A percentile compares a stretch with the other conserved stretches of the same genome.
These are phyloP conservation scores for Serripes groenlandicus DNA, from an alignment of 2,888 invertebrate species.

Conservation along the genomic window DNA sequence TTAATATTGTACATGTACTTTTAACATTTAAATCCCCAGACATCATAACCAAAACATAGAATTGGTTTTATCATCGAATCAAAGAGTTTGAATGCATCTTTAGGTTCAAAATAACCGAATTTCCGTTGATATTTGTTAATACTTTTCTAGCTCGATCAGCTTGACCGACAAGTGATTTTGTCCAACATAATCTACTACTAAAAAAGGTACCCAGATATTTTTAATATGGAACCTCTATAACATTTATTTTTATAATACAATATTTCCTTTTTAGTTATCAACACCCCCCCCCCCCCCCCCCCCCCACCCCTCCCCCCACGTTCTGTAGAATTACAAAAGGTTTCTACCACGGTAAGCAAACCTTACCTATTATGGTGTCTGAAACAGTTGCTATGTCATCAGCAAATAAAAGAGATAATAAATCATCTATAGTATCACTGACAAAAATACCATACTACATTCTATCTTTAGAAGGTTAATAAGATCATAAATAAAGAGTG, in stretches of 20 bases:
- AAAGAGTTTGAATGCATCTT: slow-evolving; percentile 5
- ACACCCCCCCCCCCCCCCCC: no score
- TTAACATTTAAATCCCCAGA: not conserved
- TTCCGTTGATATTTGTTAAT: not conserved
- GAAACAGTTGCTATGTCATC: no score
- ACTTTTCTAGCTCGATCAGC: not conserved
- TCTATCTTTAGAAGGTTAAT: not conserved
- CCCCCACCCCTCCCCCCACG: no score
- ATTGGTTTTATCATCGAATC: slow-evolving; percentile 7
- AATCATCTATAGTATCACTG: slow-evolving; percentile 11
- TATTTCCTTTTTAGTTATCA: not conserved
- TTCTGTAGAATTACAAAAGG: slow-evolving; percentile 12
- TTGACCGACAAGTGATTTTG: not conserved
- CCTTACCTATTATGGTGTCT: slow-evolving; percentile 10
- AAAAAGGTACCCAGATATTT: not conserved
- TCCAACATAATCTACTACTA: no score
- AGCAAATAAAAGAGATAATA: no score
- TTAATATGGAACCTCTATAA: slow-evolving; percentile 1
- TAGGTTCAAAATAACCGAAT: not conserved
- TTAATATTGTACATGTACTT: not conserved
- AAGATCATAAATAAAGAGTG: slow-evolving; percentile 13
- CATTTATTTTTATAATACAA: not conserved
- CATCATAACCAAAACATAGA: not conserved
- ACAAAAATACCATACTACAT: slow-evolving; percentile 2
- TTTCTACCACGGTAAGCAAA: slow-evolving; percentile 4